Evolutionary conservation across 2,113 vertebrate genomes (phyloP), one percentile per base, ranked within the genome.

Genomic region (Alligator sinensis): DNA sequence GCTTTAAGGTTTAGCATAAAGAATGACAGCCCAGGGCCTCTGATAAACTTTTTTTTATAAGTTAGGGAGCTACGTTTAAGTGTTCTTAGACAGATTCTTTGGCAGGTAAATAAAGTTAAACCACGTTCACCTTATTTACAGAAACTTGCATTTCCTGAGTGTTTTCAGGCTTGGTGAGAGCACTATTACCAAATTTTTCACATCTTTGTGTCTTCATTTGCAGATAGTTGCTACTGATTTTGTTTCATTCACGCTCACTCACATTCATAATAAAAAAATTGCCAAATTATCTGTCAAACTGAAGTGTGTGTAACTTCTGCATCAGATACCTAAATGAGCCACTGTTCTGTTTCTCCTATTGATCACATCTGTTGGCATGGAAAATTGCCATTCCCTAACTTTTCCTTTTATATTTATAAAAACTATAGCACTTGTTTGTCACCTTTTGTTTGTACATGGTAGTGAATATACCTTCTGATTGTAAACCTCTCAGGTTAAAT

Each of bases 261-360:
- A 5, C 94, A 97, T 97, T 97, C 97, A 96, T 97, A 98, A 98
- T 97, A 98, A 98, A 97, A 93, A 94, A 96, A 98, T 96, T 96
- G 97, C 97, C 98, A 98, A 97, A 97, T 97, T 96, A 91, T 91
- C 97, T 97, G 96, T 97, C 96, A 93, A 97, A 80, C 96, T 92
- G 95, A 95, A 96, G 91, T 86, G 95, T 97, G 86, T 96, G 82
- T 97, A 97, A 96, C 93, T 96, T 94, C 87, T 2, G 34, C 93
- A 92, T 87, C 94, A 88, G 94, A n/a, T 88, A 34, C 93, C 80
- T 66, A 88, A 16, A 64, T 18, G 88, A 96, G 84, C 94, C 80
- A 47, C 96, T 89, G 85, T 96, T 94, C 86, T 77, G 27, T 89
- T 80, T 91, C 86, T 88, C 96, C 90, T 90, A 4, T 58, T 58